These are phyloP conservation scores for Gavia stellata DNA, from an alignment of 2,113 vertebrate genomes.

Conservation along the genomic window DNA sequence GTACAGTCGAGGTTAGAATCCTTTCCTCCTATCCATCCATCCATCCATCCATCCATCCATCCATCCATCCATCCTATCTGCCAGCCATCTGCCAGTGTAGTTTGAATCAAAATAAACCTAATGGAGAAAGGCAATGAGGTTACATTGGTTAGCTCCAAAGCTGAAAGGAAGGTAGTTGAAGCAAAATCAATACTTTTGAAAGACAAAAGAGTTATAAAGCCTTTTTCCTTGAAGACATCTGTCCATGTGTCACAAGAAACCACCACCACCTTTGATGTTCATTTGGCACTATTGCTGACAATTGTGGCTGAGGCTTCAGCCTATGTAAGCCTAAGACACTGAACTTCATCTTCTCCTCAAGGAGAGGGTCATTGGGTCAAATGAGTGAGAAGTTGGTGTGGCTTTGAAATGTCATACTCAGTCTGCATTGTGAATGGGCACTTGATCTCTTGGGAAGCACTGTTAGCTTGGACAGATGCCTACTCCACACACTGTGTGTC, in stretches of 20 bases:
- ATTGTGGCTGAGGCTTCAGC: not conserved
- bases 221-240: constrained; percentile 10
- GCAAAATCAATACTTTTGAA: constrained; percentile 33
- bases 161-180: not conserved
- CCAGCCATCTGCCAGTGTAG: not conserved
- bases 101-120: constrained; percentile 15
- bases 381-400: not conserved
- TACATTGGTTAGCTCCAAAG: not conserved
- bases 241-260: not conserved
- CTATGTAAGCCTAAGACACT: not conserved
- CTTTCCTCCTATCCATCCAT: not conserved
- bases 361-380: not conserved
- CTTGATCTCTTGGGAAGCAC: not conserved
- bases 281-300: not conserved
- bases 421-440: not conserved
- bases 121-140: not conserved
- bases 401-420: not conserved
- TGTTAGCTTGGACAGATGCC: not conserved
- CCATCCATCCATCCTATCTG: not conserved
- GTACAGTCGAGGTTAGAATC: constrained; percentile 10
- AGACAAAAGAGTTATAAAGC: constrained; percentile 4
- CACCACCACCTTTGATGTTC: not conserved
- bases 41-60: not conserved
- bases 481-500: not conserved
- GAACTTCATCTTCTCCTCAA: not conserved